Percentiles rank a stretch among this genome's conserved stretches.
These are phyloP conservation scores for Setipinna tenuifilis DNA, from an alignment of 2,797 vertebrate species.

Conservation along the genomic window DNA sequence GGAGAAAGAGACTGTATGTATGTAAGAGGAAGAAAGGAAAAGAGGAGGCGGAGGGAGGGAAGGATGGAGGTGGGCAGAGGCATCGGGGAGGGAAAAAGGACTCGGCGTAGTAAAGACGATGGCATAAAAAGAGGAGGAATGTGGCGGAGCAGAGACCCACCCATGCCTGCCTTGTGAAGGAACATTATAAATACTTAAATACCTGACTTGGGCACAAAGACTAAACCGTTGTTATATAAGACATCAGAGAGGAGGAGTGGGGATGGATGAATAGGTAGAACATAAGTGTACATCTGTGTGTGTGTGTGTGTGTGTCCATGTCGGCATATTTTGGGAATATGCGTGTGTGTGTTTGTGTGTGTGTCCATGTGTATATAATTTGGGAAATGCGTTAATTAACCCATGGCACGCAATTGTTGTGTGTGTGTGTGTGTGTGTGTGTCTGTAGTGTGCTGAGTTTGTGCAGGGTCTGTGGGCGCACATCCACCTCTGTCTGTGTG, in stretches of 20 bases:
- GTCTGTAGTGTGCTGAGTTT: too few species aligned
- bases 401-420: too few species aligned
- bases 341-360: background rate
- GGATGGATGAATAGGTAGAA: background rate
- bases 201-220: conserved; percentile 42
- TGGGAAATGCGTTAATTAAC: too few species aligned
- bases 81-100: background rate
- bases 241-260: conserved; percentile 44
- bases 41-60: background rate
- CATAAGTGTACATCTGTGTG: background rate
- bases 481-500: too few species aligned
- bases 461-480: too few species aligned
- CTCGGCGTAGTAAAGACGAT: background rate
- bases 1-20: background rate
- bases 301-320: background rate
- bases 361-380: background rate
- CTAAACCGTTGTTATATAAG: conserved; percentile 57
- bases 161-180: conserved; percentile 50
- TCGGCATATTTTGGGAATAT: background rate
- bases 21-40: background rate
- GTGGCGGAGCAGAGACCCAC: background rate
- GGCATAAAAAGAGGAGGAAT: conserved; percentile 41
- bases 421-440: conserved; percentile 28
- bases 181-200: conserved; percentile 67
- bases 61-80: background rate